Evolutionary conservation across 2,113 vertebrate genomes (phyloP).

Genomic region (Scatophagus argus): DNA sequence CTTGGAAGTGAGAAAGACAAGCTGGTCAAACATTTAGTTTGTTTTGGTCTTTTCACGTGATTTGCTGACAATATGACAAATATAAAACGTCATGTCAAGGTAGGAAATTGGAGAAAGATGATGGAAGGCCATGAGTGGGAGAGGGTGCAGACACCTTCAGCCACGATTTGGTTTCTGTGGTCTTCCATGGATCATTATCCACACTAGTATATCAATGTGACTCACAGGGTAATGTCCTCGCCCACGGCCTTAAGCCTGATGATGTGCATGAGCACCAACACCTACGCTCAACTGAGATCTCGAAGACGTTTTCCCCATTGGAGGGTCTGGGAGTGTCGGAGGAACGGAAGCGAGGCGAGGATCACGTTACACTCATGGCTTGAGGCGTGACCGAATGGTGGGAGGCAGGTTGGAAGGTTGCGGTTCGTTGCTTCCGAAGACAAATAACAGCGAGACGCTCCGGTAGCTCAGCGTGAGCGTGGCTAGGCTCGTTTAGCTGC

Average conservation of each 20-base stretch:
- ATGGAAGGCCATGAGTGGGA: not conserved
- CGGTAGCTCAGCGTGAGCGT: not conserved
- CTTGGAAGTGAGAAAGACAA: not conserved
- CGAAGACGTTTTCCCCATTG: not conserved
- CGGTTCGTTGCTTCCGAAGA: not conserved
- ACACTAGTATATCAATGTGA: conserved; percentile 11
- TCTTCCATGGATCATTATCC: conserved; percentile 1
- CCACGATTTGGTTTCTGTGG: not conserved
- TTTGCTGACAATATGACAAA: not conserved
- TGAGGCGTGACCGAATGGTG: not conserved
- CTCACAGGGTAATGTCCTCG: not conserved
- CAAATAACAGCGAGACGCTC: conserved; percentile 18
- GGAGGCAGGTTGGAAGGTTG: not conserved
- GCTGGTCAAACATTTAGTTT: not conserved
- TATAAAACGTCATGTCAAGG: not conserved
- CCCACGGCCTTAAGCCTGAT: conserved; percentile 26
- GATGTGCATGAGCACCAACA: not conserved
- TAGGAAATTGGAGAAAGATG: too few relatives aligned
- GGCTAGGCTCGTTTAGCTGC: not conserved
- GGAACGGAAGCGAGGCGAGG: not conserved
- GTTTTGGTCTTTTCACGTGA: not conserved
- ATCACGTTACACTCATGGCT: not conserved
- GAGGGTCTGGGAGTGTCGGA: not conserved
- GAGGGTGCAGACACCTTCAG: not conserved
- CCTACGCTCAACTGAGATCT: conserved; percentile 5